Evolutionary conservation across 2,113 vertebrate genomes (phyloP).

Genomic region (Pygoscelis antarcticus): DNA sequence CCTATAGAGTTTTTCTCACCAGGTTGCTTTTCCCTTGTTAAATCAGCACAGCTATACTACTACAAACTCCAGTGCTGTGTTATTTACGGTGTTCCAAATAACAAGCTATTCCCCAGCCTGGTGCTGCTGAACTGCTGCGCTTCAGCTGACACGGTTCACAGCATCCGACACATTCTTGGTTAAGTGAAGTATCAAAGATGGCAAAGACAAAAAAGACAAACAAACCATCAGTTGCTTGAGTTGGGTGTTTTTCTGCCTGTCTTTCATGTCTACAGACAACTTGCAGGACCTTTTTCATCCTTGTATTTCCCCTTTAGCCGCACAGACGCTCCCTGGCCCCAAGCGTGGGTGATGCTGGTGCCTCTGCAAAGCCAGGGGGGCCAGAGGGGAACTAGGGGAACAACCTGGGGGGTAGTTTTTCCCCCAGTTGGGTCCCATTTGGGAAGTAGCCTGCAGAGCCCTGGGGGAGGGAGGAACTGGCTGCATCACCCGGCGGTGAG

Average conservation of each 20-base stretch:
- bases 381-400: background rate
- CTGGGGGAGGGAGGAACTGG: background rate
- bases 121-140: background rate
- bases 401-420: background rate
- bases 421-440: background rate
- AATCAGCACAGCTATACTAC: background rate
- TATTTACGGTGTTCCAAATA: background rate
- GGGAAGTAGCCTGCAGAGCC: background rate
- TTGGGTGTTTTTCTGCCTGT: background rate
- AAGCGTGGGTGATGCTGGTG: background rate
- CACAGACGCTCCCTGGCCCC: accelerated
- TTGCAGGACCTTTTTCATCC: background rate
- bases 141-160: background rate
- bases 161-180: background rate
- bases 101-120: background rate
- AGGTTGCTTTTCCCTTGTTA: background rate
- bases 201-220: background rate
- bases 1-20: background rate
- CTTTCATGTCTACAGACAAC: background rate
- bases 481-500: background rate
- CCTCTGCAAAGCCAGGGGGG: background rate
- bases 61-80: background rate
- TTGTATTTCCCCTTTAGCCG: background rate
- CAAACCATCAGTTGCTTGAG: background rate
- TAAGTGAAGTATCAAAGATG: background rate